These are phyloP conservation scores for Acropora yongei DNA, from an alignment of 64 coral and sea anemone genomes.

Conservation along the genomic window DNA sequence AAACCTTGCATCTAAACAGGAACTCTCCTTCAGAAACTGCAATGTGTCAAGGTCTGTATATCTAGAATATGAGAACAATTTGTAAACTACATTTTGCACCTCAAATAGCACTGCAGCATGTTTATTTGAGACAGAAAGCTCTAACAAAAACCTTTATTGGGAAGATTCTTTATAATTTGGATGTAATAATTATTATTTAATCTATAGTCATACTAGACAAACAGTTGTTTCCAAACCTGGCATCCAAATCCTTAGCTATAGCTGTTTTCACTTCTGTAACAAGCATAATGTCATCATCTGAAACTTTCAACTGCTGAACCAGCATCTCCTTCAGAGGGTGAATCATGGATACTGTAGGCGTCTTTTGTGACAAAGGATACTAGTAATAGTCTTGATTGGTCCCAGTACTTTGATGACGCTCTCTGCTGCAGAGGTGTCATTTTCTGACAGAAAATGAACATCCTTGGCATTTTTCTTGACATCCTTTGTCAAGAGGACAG, in stretches of 20 bases:
- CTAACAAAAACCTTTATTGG: constrained; percentile 15
- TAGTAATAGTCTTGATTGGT: constrained; percentile 9
- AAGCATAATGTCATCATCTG: constrained; percentile 23
- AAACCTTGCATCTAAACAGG: constrained; percentile 20
- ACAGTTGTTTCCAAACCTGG: constrained; percentile 25
- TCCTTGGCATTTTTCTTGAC: constrained; percentile 16
- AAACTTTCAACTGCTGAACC: constrained; percentile 6
- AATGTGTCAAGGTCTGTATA: constrained; percentile 23
- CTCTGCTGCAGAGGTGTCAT: constrained; percentile 20
- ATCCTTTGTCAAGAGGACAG: constrained; percentile 13
- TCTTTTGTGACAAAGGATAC: constrained; percentile 14
- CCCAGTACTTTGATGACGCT: not conserved
- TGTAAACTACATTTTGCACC: constrained; percentile 34
- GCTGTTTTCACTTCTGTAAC: constrained; percentile 25
- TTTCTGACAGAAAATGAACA: constrained; percentile 8
- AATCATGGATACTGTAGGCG: constrained; percentile 5
- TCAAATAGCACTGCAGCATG: constrained; percentile 29
- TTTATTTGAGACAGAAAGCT: constrained; percentile 3
- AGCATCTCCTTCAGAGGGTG: constrained; percentile 1
- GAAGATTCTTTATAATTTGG: constrained; percentile 25
- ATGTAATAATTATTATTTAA: not conserved
- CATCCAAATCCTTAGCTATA: constrained; percentile 5
- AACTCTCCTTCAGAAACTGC: constrained; percentile 26
- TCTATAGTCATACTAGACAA: not conserved
- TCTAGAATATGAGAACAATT: constrained; percentile 8